Conservation (phyloP, 2,113 vertebrate species). For the Microcebus murinus region DNA sequence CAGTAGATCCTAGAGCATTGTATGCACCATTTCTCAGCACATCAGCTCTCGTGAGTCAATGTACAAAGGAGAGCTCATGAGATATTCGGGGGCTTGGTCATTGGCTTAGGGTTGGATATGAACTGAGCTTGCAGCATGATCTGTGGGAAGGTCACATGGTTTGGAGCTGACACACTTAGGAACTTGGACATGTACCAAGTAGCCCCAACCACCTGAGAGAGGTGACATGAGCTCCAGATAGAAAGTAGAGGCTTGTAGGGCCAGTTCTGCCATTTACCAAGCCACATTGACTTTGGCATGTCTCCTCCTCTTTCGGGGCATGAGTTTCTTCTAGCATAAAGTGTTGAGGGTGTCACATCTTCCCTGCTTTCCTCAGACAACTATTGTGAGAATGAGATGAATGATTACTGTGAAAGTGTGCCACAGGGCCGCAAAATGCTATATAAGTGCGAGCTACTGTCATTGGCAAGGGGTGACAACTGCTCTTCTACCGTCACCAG, state of each 20-base stretch:
- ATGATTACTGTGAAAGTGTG: background rate
- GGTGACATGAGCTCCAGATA: background rate
- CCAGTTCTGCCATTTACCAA: background rate
- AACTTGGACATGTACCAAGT: background rate
- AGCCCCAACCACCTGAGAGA: background rate
- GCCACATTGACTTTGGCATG: background rate
- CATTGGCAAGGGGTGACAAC: background rate
- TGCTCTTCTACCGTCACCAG: background rate
- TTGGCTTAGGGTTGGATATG: background rate
- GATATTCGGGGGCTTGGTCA: too few relatives aligned
- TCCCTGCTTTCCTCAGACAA: background rate
- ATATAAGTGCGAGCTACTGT: background rate
- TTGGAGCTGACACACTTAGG: background rate
- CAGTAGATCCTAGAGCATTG: background rate
- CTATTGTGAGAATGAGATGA: background rate
- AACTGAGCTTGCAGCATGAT: background rate
- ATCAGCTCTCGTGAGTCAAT: background rate
- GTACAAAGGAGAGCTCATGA: background rate
- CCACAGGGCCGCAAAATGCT: background rate
- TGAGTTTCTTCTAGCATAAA: background rate
- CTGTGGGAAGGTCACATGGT: background rate
- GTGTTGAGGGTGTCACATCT: accelerated
- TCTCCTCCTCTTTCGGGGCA: background rate
- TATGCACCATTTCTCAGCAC: background rate
- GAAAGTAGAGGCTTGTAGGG: background rate